These are phyloP conservation scores for Charina bottae DNA, from an alignment of 2,113 vertebrate genomes.

Conservation along the genomic window DNA sequence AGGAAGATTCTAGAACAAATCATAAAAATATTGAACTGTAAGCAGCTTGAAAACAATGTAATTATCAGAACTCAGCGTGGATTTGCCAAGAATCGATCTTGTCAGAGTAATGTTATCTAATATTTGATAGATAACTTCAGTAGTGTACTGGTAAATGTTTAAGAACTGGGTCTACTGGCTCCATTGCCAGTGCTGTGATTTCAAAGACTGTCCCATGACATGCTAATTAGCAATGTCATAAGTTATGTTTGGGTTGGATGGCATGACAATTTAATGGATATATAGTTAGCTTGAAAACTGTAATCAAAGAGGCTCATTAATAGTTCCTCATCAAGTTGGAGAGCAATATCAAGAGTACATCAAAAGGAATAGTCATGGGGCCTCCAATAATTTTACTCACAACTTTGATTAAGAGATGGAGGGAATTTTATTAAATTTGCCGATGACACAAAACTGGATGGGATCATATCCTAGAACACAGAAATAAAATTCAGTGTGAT, in stretches of 20 bases:
- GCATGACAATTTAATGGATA: neutral
- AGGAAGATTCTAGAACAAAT: neutral
- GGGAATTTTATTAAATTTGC: neutral
- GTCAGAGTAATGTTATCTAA: neutral
- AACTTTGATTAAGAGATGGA: neutral
- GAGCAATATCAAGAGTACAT: neutral
- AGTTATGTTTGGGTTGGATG: neutral
- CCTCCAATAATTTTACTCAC: neutral
- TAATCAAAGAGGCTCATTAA: neutral
- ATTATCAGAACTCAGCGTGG: neutral
- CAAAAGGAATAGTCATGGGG: neutral
- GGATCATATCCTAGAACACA: neutral
- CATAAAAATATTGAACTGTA: neutral
- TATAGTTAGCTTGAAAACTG: neutral
- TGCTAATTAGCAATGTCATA: neutral
- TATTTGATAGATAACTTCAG: neutral
- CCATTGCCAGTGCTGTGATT: neutral
- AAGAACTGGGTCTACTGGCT: neutral
- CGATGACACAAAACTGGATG: neutral
- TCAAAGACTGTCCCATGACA: neutral
- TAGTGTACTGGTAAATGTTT: neutral
- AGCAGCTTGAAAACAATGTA: neutral
- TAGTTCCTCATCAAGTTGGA: neutral
- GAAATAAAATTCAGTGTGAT: neutral
- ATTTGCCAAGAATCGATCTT: neutral